Evolutionary conservation across 2,113 vertebrate species (phyloP).

Genomic region (Neogobius melanostomus): DNA sequence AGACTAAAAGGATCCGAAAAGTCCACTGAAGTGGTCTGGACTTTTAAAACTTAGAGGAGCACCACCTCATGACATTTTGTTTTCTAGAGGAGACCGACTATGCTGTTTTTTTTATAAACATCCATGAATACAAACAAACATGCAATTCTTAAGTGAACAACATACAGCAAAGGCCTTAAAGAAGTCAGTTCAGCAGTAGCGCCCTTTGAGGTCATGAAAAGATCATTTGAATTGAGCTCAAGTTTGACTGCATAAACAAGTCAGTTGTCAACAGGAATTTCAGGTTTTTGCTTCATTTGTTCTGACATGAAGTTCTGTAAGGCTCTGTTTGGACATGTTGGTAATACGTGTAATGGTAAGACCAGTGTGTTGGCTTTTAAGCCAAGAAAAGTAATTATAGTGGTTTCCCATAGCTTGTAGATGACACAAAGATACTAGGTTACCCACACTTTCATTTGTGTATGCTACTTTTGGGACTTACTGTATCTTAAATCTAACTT

Average conservation of each 20-base stretch:
- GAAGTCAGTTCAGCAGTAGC: background rate
- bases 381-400: constrained; percentile 21
- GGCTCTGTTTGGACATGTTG: constrained; percentile 63
- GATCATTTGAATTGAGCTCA: background rate
- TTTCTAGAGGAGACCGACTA: too few species aligned
- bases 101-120: too few species aligned
- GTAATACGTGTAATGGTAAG: constrained; percentile 40
- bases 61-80: too few species aligned
- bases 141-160: too few species aligned
- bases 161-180: background rate
- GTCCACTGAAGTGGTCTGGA: too few species aligned
- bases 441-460: constrained; percentile 1
- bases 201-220: background rate
- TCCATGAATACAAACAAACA: too few species aligned
- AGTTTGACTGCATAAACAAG: constrained; percentile 30
- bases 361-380: constrained; percentile 22
- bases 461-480: background rate
- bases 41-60: too few species aligned
- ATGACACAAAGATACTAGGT: background rate
- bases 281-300: constrained; percentile 60
- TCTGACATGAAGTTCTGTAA: constrained; percentile 41
- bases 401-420: constrained; percentile 19
- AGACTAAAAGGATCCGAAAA: too few species aligned
- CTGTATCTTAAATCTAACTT: background rate
- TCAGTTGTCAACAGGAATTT: constrained; percentile 58